Base-by-base conservation (phyloP, 2,888 invertebrate species). In the Synanthedon andrenaeformis region DNA sequence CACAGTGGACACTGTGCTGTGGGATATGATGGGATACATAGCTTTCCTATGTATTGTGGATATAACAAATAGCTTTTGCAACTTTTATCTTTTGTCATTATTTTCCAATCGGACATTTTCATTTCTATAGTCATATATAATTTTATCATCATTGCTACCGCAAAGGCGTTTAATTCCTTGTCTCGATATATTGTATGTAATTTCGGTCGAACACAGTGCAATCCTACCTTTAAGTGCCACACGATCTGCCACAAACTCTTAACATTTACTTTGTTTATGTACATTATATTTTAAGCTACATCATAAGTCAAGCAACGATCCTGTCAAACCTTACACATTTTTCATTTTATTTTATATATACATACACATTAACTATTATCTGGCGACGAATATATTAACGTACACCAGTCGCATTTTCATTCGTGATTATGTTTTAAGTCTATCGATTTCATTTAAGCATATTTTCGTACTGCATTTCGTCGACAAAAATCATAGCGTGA, bases 341-440 rank as follows among this genome's bases (percentile, higher is more conserved):
- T 55, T 56, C 55, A 17, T 17, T 17, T 17, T 23, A 23, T 6
- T 56, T 57, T 54, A 61, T 64, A 74, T 73, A 73, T 74, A 70
- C 79, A 73, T 79, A 77, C 78, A 85, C 65, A 67, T 67, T 69
- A 64, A 60, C 67, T 70, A 70, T 64, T 71, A 67, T 49, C 67
- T 67, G 71, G 69, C 68, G 65, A 68, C 63, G 66, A 70, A 63
- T 65, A 64, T 65, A 56, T 62, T 66, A 66, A 35, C 35, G 68
- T 64, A 64, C 67, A 69, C 71, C 76, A 78, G 76, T 80, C 79
- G 69, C 73, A 73, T 73, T 66, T 71, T 64, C 69, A 77, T 76
- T 70, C 71, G 72, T 75, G 67, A 75, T 75, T 69, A 74, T 72
- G 63, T 70, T 65, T 64, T 57, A 73, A 76, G 67, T 79, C 70